A percentile compares a stretch with the other conserved stretches of the same genome.
These are phyloP conservation scores for Sturnira hondurensis DNA, from an alignment of 2,113 vertebrate genomes.

Conservation along the genomic window DNA sequence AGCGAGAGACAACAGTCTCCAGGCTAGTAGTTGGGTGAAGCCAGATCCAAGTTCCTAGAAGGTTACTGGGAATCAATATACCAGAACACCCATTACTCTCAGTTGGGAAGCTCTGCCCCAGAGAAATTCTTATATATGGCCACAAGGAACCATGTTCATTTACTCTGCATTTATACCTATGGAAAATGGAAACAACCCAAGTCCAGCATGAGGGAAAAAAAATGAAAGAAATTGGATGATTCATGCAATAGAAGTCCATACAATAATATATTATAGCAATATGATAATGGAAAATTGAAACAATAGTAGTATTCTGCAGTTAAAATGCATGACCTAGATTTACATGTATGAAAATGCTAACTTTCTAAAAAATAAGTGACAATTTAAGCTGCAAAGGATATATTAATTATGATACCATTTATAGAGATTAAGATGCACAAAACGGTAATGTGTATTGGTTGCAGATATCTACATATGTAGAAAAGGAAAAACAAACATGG, in stretches of 20 bases:
- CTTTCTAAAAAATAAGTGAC: background rate
- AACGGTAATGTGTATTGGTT: background rate
- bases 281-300: background rate
- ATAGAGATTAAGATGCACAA: background rate
- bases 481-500: background rate
- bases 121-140: background rate
- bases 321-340: conserved; percentile 10
- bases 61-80: background rate
- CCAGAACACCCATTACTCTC: background rate
- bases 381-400: background rate
- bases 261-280: background rate
- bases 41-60: background rate
- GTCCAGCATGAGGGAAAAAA: background rate
- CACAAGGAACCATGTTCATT: background rate
- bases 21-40: background rate
- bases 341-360: background rate
- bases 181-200: conserved; percentile 7
- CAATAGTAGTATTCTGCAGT: background rate
- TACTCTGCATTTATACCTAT: background rate
- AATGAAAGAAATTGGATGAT: background rate
- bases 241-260: background rate
- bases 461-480: background rate
- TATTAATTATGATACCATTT: background rate
- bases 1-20: background rate
- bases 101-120: background rate